These are phyloP conservation scores for Allygus modestus DNA, from an alignment of 2,888 invertebrate species.

Conservation along the genomic window DNA sequence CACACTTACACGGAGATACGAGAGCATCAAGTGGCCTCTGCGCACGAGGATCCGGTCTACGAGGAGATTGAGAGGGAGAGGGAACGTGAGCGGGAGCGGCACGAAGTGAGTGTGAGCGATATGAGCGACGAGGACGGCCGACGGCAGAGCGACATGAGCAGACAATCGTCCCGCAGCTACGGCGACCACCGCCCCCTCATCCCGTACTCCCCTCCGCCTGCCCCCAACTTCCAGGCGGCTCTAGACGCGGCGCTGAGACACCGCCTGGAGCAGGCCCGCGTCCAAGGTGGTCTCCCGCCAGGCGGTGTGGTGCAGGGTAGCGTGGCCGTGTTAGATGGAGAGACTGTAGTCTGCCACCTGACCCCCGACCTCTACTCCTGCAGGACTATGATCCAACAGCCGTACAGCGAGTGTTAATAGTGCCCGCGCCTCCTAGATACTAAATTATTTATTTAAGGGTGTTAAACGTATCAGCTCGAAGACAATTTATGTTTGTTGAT, in stretches of 20 bases:
- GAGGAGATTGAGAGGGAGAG: conserved; percentile 84
- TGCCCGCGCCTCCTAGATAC: conserved; percentile 46
- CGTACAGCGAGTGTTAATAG: conserved; percentile 80
- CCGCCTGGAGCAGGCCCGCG: conserved; percentile 76
- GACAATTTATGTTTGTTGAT: conserved; percentile 45
- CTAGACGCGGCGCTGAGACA: conserved; percentile 75
- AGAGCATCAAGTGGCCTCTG: conserved; percentile 73
- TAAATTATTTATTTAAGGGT: conserved; percentile 64
- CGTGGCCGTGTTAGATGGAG: conserved; percentile 90
- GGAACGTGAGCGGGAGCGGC: conserved; percentile 70
- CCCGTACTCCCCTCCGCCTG: conserved; percentile 82
- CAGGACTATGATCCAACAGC: conserved; percentile 75
- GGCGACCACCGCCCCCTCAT: conserved; percentile 90
- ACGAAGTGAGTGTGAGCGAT: conserved; percentile 78
- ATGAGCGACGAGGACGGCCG: conserved; percentile 89
- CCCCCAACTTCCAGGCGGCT: conserved; percentile 71
- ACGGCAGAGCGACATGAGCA: conserved; percentile 84
- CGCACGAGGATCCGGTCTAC: conserved; percentile 86
- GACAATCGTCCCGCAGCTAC: conserved; percentile 85
- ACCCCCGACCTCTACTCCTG: conserved; percentile 76
- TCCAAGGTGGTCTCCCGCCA: conserved; percentile 64
- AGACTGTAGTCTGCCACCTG: conserved; percentile 91
- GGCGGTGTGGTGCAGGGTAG: conserved; percentile 66
- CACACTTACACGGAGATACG: conserved; percentile 89
- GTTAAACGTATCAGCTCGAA: conserved; percentile 62